Base-by-base conservation (phyloP, 2,113 vertebrate species). In the Triplophysa tibetana region DNA sequence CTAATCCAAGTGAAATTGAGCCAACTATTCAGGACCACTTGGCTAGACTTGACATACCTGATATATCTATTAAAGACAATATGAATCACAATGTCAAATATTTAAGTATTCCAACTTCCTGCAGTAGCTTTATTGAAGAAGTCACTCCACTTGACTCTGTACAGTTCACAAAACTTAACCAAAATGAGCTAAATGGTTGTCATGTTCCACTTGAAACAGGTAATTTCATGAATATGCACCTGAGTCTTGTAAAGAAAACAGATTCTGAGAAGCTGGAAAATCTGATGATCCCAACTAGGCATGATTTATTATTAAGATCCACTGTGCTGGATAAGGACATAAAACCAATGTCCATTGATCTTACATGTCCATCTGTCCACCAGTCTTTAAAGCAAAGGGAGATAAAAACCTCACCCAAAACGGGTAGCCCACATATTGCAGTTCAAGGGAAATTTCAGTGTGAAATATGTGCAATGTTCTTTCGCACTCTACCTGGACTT, bases 401-500 rank as follows among this genome's bases (percentile, higher is more conserved):
- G 4, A 84, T 85, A 82, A 91, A 91, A 66, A 61, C 43, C 9
- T 70, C 73, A 29, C 86, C 66, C 23, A 91, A 89, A 65, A 92
- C 89, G 79, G 80, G 83, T 73, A 62, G 52, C 19, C 48, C 65
- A 19, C 87, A 83, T 74, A 90, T 75, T 78, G 82, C 67, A 14
- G 2, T 81, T 80, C 89, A 89, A 88, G 89, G 24, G 24, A 93
- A 84, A 88, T 89, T 85, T 75, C 92, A 93, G 62, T 98, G 98
- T 0, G 95, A 98, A 84, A 91, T 97, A 83, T 99, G 98, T 75
- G 89, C 91, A 2, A 92, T 95, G 84, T 92, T 92, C 84, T 99
- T 98, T 85, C 91, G 95, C 41, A 97, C 96, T 38, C 85, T 94
- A 82, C 95, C 95, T 0, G 98, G 97, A 66, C 91, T 99, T 86